Percentiles rank a stretch among this genome's conserved stretches.
Conservation (phyloP, 2,888 invertebrate species). For the Erebia palarica region DNA sequence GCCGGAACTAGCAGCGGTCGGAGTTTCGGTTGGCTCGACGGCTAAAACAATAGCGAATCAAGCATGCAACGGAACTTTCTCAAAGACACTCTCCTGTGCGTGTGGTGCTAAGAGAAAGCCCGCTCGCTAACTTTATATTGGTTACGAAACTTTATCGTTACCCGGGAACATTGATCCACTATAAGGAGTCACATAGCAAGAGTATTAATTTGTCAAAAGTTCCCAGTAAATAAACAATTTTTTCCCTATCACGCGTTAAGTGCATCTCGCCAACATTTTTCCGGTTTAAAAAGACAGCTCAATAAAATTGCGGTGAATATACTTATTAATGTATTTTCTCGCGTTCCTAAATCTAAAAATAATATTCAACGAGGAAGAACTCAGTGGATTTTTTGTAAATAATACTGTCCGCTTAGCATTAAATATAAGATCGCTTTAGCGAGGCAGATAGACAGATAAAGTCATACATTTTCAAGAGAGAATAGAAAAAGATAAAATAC, state of each 20-base stretch:
- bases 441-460: conserved; percentile 71
- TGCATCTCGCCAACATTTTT: conserved; percentile 3
- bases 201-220: conserved; percentile 19
- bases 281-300: conserved; percentile 29
- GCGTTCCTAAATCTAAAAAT: conserved; percentile 59
- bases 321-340: conserved; percentile 48
- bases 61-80: conserved; percentile 78
- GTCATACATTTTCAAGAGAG: conserved; percentile 72
- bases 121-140: conserved; percentile 76
- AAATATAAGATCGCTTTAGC: conserved; percentile 73
- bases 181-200: conserved; percentile 21
- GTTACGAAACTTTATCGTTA: conserved; percentile 71
- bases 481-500: conserved; percentile 52
- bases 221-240: conserved; percentile 20
- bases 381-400: conserved; percentile 59
- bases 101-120: conserved; percentile 71
- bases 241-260: conserved; percentile 3
- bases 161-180: conserved; percentile 53
- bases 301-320: conserved; percentile 45
- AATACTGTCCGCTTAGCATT: conserved; percentile 69
- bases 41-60: conserved; percentile 79
- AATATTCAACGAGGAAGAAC: conserved; percentile 52
- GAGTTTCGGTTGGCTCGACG: conserved; percentile 67
- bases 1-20: conserved; percentile 57
- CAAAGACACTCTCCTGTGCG: conserved; percentile 78